Evolutionary conservation across 2,797 vertebrate species (phyloP).

Genomic region (Vireo griseus): DNA sequence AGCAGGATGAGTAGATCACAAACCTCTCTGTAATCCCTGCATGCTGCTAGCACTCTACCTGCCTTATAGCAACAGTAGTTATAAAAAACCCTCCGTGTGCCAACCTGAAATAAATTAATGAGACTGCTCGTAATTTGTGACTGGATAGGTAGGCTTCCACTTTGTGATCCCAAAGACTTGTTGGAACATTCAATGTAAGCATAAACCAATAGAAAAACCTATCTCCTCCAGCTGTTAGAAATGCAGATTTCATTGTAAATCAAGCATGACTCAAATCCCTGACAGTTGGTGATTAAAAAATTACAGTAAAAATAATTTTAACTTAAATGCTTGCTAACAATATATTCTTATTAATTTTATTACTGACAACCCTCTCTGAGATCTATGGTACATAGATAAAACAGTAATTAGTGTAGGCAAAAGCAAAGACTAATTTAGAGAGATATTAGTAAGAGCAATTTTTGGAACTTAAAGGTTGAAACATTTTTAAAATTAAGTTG

Average conservation of each 20-base stretch:
- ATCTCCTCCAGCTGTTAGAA: neutral
- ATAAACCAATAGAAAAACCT: neutral
- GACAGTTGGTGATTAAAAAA: slow-evolving; percentile 15
- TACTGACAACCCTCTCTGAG: neutral
- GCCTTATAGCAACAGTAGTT: slow-evolving; percentile 9
- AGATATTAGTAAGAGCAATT: neutral
- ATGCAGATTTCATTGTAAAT: slow-evolving; percentile 30
- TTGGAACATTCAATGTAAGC: neutral
- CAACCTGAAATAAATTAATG: slow-evolving; percentile 42
- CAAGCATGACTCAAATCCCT: neutral
- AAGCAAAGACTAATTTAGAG: slow-evolving; percentile 28
- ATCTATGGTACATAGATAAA: slow-evolving; percentile 5
- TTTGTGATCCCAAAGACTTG: neutral
- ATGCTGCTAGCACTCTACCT: slow-evolving; percentile 20
- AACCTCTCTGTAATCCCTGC: slow-evolving; percentile 13
- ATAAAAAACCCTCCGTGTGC: neutral
- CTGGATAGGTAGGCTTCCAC: neutral
- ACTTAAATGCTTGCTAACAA: slow-evolving; percentile 40
- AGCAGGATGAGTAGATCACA: slow-evolving; percentile 64
- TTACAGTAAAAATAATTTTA: slow-evolving; percentile 20
- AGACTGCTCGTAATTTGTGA: slow-evolving; percentile 12
- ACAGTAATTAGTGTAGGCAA: slow-evolving; percentile 49
- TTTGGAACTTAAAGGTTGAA: slow-evolving; percentile 16
- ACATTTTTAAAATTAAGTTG: slow-evolving; percentile 20
- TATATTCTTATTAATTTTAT: slow-evolving; percentile 18